Base-by-base conservation (phyloP, 2,113 vertebrate genomes). In the Cromileptes altivelis region DNA sequence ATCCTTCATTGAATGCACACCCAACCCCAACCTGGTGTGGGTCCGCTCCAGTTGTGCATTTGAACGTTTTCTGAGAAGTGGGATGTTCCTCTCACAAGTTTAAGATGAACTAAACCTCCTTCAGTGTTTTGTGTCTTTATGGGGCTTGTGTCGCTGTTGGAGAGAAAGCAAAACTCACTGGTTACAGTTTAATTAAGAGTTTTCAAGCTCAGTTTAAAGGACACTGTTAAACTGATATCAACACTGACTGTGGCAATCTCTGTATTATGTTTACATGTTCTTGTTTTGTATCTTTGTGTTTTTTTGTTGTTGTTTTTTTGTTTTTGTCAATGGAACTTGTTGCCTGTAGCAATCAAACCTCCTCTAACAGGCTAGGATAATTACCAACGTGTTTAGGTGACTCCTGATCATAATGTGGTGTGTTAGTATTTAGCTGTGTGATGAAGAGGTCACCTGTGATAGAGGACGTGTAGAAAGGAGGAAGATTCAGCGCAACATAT, bases 191-290 rank as follows among this genome's bases (percentile, higher is more conserved):
- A 8, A 10, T 17, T 4, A 2, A 27, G 55, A 58, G 40, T n/a
- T 63, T 64, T 40, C 2, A 18, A 4, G 15, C 65, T 68, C 65
- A 30, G 12, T 53, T 30, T 56, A 50, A 53, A 50, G 33, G 69
- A 62, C 68, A 0, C 13, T 58, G 56, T 64, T 37, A 14, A 30
- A n/a, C 49, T 53, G 64, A 60, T 27, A 9, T 55, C 6, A 17
- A 49, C 76, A 18, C 74, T 56, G 72, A 78, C 80, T 40, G 52
- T 70, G 75, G 42, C 75, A 4, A 30, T 60, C 65, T 80, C 42
- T 65, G 50, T 71, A 4, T 65, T 37, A 65, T 88, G 89, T 92
- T 90, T 92, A 92, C 89, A 87, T 82, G 63, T 84, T 61, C 1
- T 49, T 67, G 67, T 52, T 50, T 37, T 23, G 33, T 71, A 25